Percentiles rank a stretch among this genome's conserved stretches.
Conservation (phyloP, 2,888 invertebrate genomes). For the Parascotia fuliginaria region DNA sequence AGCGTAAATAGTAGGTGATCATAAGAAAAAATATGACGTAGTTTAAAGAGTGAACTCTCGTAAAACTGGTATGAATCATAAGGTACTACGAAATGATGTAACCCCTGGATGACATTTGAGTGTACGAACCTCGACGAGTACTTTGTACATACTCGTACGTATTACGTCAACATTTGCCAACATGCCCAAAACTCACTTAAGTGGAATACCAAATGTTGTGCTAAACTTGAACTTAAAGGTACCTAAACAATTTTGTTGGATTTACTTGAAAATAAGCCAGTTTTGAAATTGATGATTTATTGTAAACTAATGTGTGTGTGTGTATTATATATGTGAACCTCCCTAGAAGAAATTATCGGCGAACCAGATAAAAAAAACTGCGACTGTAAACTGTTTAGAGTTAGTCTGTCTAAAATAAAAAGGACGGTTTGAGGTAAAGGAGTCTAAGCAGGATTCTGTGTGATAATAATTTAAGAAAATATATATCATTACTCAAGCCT, state of each 20-base stretch:
- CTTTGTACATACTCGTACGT: background rate
- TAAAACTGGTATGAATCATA: constrained; percentile 20
- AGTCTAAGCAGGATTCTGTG: constrained; percentile 14
- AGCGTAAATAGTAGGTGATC: background rate
- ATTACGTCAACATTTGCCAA: constrained; percentile 26
- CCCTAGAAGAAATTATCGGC: no score
- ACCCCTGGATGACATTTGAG: constrained; percentile 31
- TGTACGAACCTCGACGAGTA: constrained; percentile 15
- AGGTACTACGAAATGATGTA: constrained; percentile 32
- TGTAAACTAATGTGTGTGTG: no score
- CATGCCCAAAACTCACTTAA: constrained; percentile 11
- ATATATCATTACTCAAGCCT: constrained; percentile 29
- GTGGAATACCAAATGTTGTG: constrained; percentile 16
- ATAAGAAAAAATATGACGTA: background rate
- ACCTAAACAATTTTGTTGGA: background rate
- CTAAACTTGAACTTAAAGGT: constrained; percentile 25
- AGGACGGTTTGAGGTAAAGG: no score
- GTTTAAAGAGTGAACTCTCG: constrained; percentile 1
- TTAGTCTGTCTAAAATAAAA: no score
- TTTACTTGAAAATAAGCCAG: background rate
- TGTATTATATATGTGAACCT: no score
- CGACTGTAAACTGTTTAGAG: no score
- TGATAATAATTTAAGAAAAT: constrained; percentile 24
- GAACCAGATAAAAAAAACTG: no score
- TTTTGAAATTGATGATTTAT: no score